Evolutionary conservation across 2,797 vertebrate species (phyloP).

Genomic region (Zenarchopterus dispar): DNA sequence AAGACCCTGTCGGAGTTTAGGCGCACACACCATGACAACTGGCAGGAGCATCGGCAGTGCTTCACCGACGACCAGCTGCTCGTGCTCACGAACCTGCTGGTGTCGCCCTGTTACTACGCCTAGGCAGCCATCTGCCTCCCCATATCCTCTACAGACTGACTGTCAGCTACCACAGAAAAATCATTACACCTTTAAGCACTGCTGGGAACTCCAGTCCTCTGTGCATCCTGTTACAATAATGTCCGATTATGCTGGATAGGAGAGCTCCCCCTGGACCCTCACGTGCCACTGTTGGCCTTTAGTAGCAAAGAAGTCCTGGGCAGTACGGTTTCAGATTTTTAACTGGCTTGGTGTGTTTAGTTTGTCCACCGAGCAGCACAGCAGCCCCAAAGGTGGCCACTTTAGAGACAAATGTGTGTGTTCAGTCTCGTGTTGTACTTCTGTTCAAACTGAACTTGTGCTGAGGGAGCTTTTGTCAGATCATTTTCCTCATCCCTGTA

Average conservation of each 20-base stretch:
- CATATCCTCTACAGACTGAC: slow-evolving; percentile 28
- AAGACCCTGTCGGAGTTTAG: slow-evolving; percentile 97
- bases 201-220: slow-evolving; percentile 18
- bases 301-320: slow-evolving; percentile 24
- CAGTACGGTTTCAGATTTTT: slow-evolving; percentile 35
- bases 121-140: slow-evolving; percentile 53
- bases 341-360: slow-evolving; percentile 35
- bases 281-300: slow-evolving; percentile 49
- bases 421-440: slow-evolving; percentile 2
- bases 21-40: slow-evolving; percentile 97
- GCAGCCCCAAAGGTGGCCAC: slow-evolving; percentile 58
- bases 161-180: slow-evolving; percentile 14
- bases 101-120: slow-evolving; percentile 88
- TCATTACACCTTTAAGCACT: slow-evolving; percentile 13
- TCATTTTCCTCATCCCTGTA: neutral
- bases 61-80: slow-evolving; percentile 98
- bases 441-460: neutral
- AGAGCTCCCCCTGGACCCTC: slow-evolving; percentile 40
- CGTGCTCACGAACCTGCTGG: slow-evolving; percentile 96
- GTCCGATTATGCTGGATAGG: slow-evolving; percentile 19
- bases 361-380: slow-evolving; percentile 40
- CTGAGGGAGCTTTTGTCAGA: neutral
- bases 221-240: slow-evolving; percentile 24
- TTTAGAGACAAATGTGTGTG: slow-evolving; percentile 27
- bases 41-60: slow-evolving; percentile 97